These are phyloP conservation scores for Lineus longissimus DNA, from an alignment of 1,140 invertebrate genomes.

Conservation along the genomic window DNA sequence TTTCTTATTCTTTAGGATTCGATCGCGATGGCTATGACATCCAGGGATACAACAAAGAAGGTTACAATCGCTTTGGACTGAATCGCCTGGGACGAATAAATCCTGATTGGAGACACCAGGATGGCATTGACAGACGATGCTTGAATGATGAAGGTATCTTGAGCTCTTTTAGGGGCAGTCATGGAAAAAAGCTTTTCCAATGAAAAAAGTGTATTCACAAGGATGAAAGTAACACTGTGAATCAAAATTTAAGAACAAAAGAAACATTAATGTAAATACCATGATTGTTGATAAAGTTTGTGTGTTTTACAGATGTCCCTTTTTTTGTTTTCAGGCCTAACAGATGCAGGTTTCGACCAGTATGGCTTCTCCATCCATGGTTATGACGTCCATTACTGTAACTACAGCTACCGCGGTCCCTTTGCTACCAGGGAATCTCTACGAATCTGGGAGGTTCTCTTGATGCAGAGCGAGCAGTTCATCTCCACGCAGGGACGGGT, in stretches of 20 bases:
- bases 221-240: no score
- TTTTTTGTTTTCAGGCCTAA: conserved; percentile 28
- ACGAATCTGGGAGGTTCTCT: conserved; percentile 29
- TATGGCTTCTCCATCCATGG: conserved; percentile 33
- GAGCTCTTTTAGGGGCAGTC: no score
- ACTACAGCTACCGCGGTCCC: conserved; percentile 34
- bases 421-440: conserved; percentile 26
- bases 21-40: conserved; percentile 30
- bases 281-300: no score
- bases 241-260: no score
- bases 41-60: conserved; percentile 32
- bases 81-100: conserved; percentile 17
- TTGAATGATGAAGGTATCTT: no score
- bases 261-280: no score
- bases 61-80: conserved; percentile 31
- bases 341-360: conserved; percentile 28
- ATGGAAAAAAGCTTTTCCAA: no score
- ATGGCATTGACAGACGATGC: no score
- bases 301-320: no score
- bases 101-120: no score
- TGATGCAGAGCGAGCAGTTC: conserved; percentile 27
- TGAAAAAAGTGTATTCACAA: no score
- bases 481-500: conserved; percentile 28
- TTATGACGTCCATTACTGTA: conserved; percentile 32
- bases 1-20: conserved; percentile 22